Percentiles rank a stretch among this genome's conserved stretches.
These are phyloP conservation scores for Pomacea maculata DNA, from an alignment of 1,140 invertebrate species.

Conservation along the genomic window DNA sequence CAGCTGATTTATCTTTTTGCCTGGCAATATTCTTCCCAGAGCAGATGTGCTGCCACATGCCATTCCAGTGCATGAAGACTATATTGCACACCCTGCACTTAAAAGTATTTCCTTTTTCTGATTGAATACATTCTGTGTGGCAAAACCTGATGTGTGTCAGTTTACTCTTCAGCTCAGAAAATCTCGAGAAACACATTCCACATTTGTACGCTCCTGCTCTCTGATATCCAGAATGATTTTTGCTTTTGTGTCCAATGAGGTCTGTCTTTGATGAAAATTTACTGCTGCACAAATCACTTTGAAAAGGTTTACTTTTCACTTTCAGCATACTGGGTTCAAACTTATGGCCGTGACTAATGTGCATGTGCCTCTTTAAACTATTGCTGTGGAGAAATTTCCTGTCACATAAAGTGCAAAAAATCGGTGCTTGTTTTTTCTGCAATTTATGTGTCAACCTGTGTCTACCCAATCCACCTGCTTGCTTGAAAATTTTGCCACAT, in stretches of 20 bases:
- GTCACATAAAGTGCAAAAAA: constrained; percentile 6
- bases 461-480: neutral
- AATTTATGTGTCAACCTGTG: constrained; percentile 5
- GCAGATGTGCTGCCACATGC: neutral
- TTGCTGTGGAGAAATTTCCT: constrained; percentile 3
- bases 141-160: neutral
- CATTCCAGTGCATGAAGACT: neutral
- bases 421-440: neutral
- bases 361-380: neutral
- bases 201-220: neutral
- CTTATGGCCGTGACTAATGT: neutral
- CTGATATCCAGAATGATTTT: neutral
- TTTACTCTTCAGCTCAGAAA: neutral
- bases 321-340: neutral
- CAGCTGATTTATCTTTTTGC: neutral
- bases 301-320: neutral
- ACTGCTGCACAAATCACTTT: constrained; percentile 1
- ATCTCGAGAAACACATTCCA: neutral
- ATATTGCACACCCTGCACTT: neutral
- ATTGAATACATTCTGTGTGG: neutral
- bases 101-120: neutral
- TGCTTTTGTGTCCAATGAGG: constrained; percentile 1
- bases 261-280: neutral
- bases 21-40: no score
- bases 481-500: constrained; percentile 10